Percentiles rank a stretch among this genome's conserved stretches.
Conservation (phyloP, 1,140 invertebrate species). For the Drosophila seguyi region DNA sequence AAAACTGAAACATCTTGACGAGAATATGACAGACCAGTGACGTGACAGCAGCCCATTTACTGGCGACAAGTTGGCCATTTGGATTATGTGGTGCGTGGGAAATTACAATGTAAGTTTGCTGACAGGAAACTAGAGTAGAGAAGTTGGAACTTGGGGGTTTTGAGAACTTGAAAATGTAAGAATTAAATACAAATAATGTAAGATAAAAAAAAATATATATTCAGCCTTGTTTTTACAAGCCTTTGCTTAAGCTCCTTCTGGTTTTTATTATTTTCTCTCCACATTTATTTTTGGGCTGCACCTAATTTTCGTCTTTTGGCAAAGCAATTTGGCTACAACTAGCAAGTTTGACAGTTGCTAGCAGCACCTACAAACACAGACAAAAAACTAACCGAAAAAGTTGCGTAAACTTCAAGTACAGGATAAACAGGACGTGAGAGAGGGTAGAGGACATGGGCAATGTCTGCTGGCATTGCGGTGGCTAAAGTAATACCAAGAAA, state of each 20-base stretch:
- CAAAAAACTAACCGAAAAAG: slow-evolving; percentile 57
- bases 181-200: neutral
- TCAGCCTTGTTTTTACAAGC: neutral
- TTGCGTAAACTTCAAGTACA: slow-evolving; percentile 73
- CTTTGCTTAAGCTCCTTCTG: neutral
- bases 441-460: neutral
- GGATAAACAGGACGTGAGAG: slow-evolving; percentile 18
- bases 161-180: neutral
- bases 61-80: slow-evolving; percentile 79
- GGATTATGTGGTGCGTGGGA: slow-evolving; percentile 65
- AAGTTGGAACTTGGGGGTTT: neutral
- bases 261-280: neutral
- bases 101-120: slow-evolving; percentile 45
- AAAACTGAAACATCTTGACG: slow-evolving; percentile 15
- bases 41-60: slow-evolving; percentile 75
- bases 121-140: slow-evolving; percentile 4
- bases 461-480: slow-evolving; percentile 46
- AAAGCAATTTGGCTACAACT: slow-evolving; percentile 51
- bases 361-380: slow-evolving; percentile 57
- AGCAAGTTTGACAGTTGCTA: slow-evolving; percentile 68
- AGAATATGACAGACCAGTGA: slow-evolving; percentile 47
- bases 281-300: neutral
- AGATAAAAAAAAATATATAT: neutral
- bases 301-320: slow-evolving; percentile 23
- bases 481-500: slow-evolving; percentile 34